Percentiles rank a stretch among this genome's conserved stretches.
Conservation (phyloP, 2,113 vertebrate species). For the Solenodon paradoxus region DNA sequence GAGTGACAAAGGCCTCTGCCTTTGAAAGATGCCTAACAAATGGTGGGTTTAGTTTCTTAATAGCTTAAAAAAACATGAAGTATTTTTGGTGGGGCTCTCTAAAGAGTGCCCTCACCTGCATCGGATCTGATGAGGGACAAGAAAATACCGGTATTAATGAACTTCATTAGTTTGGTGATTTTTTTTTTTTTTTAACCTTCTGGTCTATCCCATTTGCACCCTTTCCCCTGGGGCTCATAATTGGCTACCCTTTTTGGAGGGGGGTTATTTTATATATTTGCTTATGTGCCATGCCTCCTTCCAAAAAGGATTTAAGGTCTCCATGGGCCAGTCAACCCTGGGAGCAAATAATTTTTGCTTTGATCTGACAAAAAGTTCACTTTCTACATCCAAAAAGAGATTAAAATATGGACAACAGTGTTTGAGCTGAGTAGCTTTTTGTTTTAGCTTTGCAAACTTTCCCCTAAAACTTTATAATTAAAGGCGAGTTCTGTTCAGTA, state of each 20-base stretch:
- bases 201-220: background rate
- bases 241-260: background rate
- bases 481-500: conserved; percentile 47
- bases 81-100: background rate
- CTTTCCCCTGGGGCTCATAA: background rate
- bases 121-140: background rate
- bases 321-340: background rate
- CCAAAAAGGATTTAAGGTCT: background rate
- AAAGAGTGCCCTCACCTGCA: background rate
- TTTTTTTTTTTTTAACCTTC: background rate
- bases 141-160: background rate
- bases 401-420: conserved; percentile 12
- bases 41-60: background rate
- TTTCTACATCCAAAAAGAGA: background rate
- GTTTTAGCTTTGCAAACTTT: conserved; percentile 45
- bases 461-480: conserved; percentile 55
- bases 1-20: background rate
- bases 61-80: background rate
- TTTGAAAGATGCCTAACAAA: background rate
- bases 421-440: background rate
- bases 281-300: background rate
- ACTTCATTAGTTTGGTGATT: background rate
- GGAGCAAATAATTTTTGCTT: conserved; percentile 24
- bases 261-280: background rate
- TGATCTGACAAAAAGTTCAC: background rate